Evolutionary conservation across 2,888 invertebrate species (phyloP).

Genomic region (Monoplex corrugatus): DNA sequence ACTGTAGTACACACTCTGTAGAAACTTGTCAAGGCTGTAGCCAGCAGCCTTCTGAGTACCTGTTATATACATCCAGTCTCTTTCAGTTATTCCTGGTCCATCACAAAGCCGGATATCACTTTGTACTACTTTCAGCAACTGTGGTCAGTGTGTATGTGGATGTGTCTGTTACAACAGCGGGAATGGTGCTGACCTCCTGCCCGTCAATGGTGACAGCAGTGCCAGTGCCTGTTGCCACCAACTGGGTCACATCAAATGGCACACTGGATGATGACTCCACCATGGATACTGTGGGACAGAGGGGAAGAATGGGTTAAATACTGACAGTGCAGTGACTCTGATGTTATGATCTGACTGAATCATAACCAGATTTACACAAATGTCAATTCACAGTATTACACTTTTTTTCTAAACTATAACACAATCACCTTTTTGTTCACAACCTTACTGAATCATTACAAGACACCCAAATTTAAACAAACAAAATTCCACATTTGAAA

Average conservation of each 20-base stretch:
- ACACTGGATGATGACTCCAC: constrained; percentile 41
- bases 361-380: no score
- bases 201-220: constrained; percentile 32
- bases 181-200: constrained; percentile 20
- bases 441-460: no score
- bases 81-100: no score
- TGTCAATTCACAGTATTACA: no score
- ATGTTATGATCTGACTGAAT: no score
- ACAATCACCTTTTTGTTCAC: no score
- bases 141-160: neutral
- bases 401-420: no score
- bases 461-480: no score
- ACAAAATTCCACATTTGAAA: no score
- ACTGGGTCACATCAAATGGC: constrained; percentile 40
- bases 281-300: constrained; percentile 43
- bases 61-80: neutral
- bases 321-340: no score
- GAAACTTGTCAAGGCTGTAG: neutral
- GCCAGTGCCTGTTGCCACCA: constrained; percentile 10
- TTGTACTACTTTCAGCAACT: neutral
- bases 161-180: constrained; percentile 18
- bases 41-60: neutral
- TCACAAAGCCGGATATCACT: constrained; percentile 5
- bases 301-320: no score
- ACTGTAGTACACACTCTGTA: neutral